Evolutionary conservation across 2,888 invertebrate genomes (phyloP), one percentile per base, ranked within the genome.

Genomic region (Luperina nickerlii): DNA sequence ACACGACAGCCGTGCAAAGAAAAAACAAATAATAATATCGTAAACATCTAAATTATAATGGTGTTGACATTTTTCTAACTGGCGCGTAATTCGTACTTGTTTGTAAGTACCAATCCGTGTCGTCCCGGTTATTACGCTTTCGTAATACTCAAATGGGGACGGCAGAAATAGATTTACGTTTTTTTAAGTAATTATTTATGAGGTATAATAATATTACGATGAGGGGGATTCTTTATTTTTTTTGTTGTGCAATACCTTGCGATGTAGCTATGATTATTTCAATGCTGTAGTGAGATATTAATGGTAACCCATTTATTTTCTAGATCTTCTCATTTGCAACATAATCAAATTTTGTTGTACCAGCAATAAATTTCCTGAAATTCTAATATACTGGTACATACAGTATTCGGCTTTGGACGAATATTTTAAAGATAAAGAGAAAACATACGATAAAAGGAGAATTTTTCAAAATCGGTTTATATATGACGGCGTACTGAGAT

Each of bases 171-270:
- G 81, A 81, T 72, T 79, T 54, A 48, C 66, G 51, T 81, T 84
- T 87, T 87, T 88, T 88, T 85, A 87, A 80, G 79, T 85, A 89
- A 81, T 83, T 87, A 83, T 87, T 83, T 85, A 85, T 74, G 80
- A 68, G 76, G 68, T 69, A 69, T 76, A 79, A 77, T 81, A 71
- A 67, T 79, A 67, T 85, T 83, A 70, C 85, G 74, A 78, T 78
- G 48, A 51, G 73, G 51, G 15, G 68, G 62, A 60, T 65, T 76
- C 42, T 85, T 75, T 63, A 42, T 38, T 79, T 42, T 42, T 79
- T 70, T 77, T 79, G 65, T 54, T 76, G 77, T 80, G 57, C 75
- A 18, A 63, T 81, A n/a, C 4, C 38, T 73, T 24, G 32, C 51
- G 20, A 20, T 76, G 20, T 70, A n/a, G 57, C n/a, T 57, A 11